These are phyloP conservation scores for Brachionus rotundiformis DNA, from an alignment of 1,140 invertebrate genomes.

Conservation along the genomic window DNA sequence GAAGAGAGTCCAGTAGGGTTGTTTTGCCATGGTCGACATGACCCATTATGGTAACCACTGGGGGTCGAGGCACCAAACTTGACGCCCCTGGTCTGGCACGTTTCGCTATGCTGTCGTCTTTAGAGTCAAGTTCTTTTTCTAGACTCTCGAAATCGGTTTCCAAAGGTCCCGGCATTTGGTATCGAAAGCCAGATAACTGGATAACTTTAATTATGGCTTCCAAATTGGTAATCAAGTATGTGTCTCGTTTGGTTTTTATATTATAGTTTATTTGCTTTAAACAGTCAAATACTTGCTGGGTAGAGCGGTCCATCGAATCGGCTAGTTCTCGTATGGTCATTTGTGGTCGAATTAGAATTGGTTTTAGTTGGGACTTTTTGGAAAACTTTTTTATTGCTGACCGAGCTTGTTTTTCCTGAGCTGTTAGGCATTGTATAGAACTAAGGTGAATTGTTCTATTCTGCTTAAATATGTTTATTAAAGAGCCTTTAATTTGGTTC, in stretches of 20 bases:
- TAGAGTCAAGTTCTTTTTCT: background rate
- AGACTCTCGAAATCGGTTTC: conserved; percentile 18
- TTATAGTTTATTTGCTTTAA: conserved; percentile 34
- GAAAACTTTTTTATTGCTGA: conserved; percentile 1
- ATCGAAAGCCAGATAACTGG: conserved; percentile 12
- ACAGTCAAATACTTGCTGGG: conserved; percentile 31
- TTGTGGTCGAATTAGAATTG: conserved; percentile 51
- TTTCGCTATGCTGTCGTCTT: background rate
- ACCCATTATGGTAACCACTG: conserved; percentile 96
- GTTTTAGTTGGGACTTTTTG: conserved; percentile 44
- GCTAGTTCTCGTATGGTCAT: conserved; percentile 77
- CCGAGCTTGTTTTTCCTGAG: conserved; percentile 34
- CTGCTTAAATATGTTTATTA: background rate
- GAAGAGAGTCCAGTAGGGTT: conserved; percentile 84
- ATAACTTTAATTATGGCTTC: conserved; percentile 36
- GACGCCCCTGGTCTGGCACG: conserved; percentile 70
- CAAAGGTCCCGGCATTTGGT: background rate
- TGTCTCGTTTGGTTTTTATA: conserved; percentile 4
- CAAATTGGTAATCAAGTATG: background rate
- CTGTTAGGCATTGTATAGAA: background rate
- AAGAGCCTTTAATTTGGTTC: background rate
- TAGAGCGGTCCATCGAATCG: conserved; percentile 62
- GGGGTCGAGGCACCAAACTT: conserved; percentile 72
- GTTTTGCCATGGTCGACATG: conserved; percentile 99
- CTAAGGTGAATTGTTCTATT: background rate